Percentiles rank a stretch among this genome's conserved stretches.
Evolutionary conservation across 2,888 invertebrate species (phyloP).

Genomic region (Anthrax anthrax): DNA sequence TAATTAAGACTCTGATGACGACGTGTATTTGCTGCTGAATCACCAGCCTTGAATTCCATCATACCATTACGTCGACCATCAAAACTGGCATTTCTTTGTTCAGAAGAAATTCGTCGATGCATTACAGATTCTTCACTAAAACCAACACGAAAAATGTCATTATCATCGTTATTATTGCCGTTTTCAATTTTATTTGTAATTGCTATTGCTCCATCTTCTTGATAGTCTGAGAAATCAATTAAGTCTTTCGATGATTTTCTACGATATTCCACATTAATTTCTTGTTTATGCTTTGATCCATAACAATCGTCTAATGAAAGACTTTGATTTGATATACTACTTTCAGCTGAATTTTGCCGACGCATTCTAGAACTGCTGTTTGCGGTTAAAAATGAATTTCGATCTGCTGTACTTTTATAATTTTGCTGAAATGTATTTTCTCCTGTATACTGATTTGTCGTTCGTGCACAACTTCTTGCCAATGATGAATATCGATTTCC

Average conservation of each 20-base stretch:
- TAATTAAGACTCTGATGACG: conserved; percentile 32
- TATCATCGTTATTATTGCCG: conserved; percentile 8
- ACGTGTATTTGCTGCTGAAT: conserved; percentile 11
- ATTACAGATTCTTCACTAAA: conserved; percentile 22
- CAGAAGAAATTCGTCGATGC: conserved; percentile 27
- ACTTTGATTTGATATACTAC: conserved; percentile 34
- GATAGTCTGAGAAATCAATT: conserved; percentile 30
- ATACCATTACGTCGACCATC: conserved; percentile 35
- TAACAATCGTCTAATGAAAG: conserved; percentile 26
- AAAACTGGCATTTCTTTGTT: conserved; percentile 26
- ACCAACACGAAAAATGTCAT: conserved; percentile 3
- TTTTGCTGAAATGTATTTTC: conserved; percentile 33
- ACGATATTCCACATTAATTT: conserved; percentile 14
- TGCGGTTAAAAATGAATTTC: conserved; percentile 22
- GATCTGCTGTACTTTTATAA: conserved; percentile 25
- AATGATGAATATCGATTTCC: conserved; percentile 22
- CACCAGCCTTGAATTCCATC: conserved; percentile 13
- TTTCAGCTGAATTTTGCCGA: conserved; percentile 33
- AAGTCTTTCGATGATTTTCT: conserved; percentile 20
- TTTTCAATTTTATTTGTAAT: conserved; percentile 8
- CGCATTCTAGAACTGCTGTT: conserved; percentile 20
- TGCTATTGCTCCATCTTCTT: conserved; percentile 17
- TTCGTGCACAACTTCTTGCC: conserved; percentile 30
- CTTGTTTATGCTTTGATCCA: conserved; percentile 10
- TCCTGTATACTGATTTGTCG: conserved; percentile 27